Evolutionary conservation across 2,113 vertebrate genomes (phyloP).

Genomic region (Tor tambroides): DNA sequence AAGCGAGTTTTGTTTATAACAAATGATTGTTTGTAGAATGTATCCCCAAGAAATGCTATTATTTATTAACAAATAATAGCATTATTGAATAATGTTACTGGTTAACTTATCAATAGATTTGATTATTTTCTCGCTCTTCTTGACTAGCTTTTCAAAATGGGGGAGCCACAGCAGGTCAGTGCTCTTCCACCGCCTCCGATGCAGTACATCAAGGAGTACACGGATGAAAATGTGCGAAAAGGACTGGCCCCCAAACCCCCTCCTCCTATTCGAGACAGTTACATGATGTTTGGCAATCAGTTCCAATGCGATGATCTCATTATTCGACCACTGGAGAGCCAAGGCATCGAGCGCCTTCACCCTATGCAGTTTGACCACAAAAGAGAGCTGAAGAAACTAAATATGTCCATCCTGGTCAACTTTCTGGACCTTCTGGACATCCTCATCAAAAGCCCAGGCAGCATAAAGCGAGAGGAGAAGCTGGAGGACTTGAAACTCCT

Average conservation of each 20-base stretch:
- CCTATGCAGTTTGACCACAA: constrained; percentile 98
- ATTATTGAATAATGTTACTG: not conserved
- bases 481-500: constrained; percentile 95
- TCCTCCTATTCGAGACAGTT: constrained; percentile 91
- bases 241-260: constrained; percentile 92
- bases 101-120: not conserved
- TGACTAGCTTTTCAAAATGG: constrained; percentile 78
- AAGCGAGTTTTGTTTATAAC: not conserved
- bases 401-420: constrained; percentile 98
- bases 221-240: constrained; percentile 94
- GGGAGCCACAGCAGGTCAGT: constrained; percentile 98
- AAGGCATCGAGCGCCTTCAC: constrained; percentile 94
- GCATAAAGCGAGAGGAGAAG: constrained; percentile 95
- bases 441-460: constrained; percentile 96
- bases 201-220: constrained; percentile 97
- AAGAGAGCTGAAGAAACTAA: constrained; percentile 94
- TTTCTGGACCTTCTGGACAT: constrained; percentile 97
- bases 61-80: not conserved
- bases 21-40: not conserved
- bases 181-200: constrained; percentile 93
- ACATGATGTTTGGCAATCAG: constrained; percentile 99
- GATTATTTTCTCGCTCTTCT: constrained; percentile 21
- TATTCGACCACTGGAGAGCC: constrained; percentile 96
- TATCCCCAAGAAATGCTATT: not conserved
- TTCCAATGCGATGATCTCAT: constrained; percentile 98